phyloP scores from a whole-genome alignment of 2,113 vertebrate species.

The Callochromis pleurospilus region DNA sequence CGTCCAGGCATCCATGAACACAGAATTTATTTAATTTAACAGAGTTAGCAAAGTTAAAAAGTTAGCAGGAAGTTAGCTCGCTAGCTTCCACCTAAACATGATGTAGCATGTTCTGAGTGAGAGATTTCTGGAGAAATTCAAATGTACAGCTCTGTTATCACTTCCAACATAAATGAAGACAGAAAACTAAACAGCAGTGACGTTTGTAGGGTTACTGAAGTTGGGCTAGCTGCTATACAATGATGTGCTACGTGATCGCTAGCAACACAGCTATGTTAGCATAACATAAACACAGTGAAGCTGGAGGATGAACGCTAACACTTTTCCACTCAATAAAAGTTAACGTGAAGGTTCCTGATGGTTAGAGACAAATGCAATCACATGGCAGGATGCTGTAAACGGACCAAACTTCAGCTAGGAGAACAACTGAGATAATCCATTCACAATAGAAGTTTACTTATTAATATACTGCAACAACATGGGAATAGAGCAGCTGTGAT shows the following conservation, averaged over 20 bases:
- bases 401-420: no score
- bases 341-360: no score
- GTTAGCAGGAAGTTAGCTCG: not conserved
- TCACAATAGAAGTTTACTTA: not conserved
- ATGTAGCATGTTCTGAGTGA: not conserved
- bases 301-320: no score
- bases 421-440: no score
- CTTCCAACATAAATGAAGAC: not conserved
- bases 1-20: not conserved
- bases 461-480: not conserved
- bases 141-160: not conserved
- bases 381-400: no score
- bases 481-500: not conserved
- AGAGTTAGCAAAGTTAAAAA: not conserved
- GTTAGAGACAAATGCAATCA: no score
- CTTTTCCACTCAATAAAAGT: not conserved
- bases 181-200: not conserved
- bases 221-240: fast-evolving
- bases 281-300: not conserved
- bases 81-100: not conserved
- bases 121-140: not conserved
- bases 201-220: fast-evolving
- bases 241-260: not conserved
- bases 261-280: not conserved
- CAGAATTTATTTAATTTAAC: not conserved